phyloP scores from a whole-genome alignment of 2,113 vertebrate genomes.

The Datnioides undecimradiatus region DNA sequence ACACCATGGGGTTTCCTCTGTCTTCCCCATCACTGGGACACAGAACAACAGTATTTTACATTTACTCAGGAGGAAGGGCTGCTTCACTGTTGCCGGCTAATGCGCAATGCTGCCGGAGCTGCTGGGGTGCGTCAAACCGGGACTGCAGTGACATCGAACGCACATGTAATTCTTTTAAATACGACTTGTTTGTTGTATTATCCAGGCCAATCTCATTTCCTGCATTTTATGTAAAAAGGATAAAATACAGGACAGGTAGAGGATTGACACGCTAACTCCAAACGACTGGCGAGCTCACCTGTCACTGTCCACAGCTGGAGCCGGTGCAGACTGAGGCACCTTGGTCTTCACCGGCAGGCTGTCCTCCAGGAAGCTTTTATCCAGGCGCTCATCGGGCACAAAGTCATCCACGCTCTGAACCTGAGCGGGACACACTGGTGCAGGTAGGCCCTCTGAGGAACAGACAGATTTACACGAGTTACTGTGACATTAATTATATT shows the following conservation, averaged over 20 bases:
- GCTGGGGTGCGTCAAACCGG: neutral
- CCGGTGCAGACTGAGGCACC: conserved; percentile 17
- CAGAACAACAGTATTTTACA: neutral
- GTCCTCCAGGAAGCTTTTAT: conserved; percentile 94
- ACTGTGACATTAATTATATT: neutral
- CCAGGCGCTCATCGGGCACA: conserved; percentile 91
- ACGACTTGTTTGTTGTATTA: neutral
- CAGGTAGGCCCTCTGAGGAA: conserved; percentile 77
- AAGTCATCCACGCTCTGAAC: conserved; percentile 94
- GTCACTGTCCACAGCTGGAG: conserved; percentile 86
- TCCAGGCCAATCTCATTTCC: too few relatives aligned
- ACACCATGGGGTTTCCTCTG: conserved; percentile 92
- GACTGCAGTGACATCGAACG: neutral
- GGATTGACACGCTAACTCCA: neutral
- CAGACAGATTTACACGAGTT: conserved; percentile 20
- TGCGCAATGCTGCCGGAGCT: too few relatives aligned
- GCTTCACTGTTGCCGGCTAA: neutral
- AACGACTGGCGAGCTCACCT: conserved; percentile 81
- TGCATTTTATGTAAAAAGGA: too few relatives aligned
- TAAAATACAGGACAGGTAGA: too few relatives aligned
- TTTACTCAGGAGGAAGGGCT: neutral
- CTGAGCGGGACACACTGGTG: conserved; percentile 56
- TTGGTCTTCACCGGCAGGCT: conserved; percentile 67
- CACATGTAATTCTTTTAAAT: neutral
- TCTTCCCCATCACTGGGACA: conserved; percentile 87